Conservation (phyloP, 2,797 vertebrate species). For the Gymnoscopelus braueri region DNA sequence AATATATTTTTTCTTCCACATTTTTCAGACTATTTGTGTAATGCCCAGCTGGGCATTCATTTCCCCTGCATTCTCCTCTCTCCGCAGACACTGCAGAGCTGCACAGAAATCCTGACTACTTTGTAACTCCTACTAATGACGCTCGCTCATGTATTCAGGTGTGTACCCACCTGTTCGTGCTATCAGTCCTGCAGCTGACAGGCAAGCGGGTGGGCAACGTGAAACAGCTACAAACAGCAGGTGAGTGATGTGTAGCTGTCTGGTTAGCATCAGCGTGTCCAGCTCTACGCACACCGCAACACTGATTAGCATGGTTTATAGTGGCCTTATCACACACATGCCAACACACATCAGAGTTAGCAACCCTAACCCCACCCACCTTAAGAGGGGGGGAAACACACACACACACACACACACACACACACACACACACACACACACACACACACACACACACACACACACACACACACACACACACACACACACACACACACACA, state of each 20-base stretch:
- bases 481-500: background rate
- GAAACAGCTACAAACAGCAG: background rate
- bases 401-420: background rate
- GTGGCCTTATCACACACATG: slow-evolving; percentile 67
- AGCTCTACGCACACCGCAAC: background rate
- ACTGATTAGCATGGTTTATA: slow-evolving; percentile 39
- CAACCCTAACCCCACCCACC: too few relatives aligned
- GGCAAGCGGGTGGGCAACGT: background rate
- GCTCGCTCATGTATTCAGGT: too few relatives aligned
- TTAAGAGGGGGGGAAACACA: background rate
- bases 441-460: background rate
- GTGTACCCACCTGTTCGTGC: background rate
- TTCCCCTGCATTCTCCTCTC: too few relatives aligned
- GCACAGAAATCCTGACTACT: too few relatives aligned
- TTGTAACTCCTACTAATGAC: too few relatives aligned
- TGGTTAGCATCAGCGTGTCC: slow-evolving; percentile 17
- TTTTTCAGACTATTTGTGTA: too few relatives aligned
- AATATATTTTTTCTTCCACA: too few relatives aligned
- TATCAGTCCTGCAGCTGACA: background rate
- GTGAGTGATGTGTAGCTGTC: slow-evolving; percentile 27
- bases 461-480: slow-evolving; percentile 12
- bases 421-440: slow-evolving; percentile 4
- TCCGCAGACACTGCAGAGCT: too few relatives aligned
- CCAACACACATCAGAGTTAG: slow-evolving; percentile 29
- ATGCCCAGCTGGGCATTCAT: too few relatives aligned